These are phyloP conservation scores for Apodemus speciosus DNA, from an alignment of 2,113 vertebrate species.

Conservation along the genomic window DNA sequence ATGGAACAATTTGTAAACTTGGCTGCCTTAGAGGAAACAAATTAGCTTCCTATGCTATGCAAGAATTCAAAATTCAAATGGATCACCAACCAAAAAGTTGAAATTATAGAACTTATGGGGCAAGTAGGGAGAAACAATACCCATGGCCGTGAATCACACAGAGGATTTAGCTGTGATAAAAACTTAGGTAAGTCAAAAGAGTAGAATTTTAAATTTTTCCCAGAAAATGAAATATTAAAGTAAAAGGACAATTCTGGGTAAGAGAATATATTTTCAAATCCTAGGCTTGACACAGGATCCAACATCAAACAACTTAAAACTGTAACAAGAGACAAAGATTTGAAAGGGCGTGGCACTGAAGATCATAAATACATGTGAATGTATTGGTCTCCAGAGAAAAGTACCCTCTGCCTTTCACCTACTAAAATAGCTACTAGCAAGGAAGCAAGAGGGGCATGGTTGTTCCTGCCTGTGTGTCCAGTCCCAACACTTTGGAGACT, in stretches of 20 bases:
- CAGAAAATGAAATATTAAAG: background rate
- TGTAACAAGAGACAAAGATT: background rate
- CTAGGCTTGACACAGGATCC: background rate
- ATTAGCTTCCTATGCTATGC: background rate
- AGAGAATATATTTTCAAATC: constrained; percentile 24
- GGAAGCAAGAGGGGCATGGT: background rate
- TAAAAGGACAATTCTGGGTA: background rate
- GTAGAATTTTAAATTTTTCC: background rate
- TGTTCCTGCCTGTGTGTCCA: too few relatives aligned
- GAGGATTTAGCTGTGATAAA: background rate
- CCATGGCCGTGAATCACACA: background rate
- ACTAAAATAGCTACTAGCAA: background rate
- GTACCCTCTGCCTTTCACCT: background rate
- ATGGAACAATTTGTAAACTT: constrained; percentile 3
- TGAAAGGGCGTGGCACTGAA: background rate
- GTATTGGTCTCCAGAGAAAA: background rate
- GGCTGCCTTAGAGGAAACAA: background rate
- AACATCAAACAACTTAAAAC: background rate
- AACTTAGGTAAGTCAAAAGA: background rate
- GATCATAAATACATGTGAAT: background rate
- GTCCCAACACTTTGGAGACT: background rate
- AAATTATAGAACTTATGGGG: background rate
- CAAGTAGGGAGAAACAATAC: background rate
- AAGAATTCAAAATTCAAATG: background rate
- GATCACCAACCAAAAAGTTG: background rate